Base-by-base conservation (phyloP, 2,888 invertebrate species). In the Serripes groenlandicus region DNA sequence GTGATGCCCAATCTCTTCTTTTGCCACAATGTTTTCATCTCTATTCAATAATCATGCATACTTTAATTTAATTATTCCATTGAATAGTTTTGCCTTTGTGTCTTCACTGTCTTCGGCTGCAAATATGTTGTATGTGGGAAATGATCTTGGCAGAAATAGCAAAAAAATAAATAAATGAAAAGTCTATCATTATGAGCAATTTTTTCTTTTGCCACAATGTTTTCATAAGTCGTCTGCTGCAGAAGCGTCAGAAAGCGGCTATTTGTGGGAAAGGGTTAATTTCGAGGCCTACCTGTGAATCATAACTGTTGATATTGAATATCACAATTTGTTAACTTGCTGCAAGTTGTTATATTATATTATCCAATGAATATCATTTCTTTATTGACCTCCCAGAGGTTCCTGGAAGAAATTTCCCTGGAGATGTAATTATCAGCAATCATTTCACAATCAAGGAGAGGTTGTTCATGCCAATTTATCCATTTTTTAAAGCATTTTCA, bases 381-480 rank as follows among this genome's bases (percentile, higher is more conserved):
- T 56, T 56, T 15, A 66, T 42, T 66, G 26, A 23, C 66, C 66
- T 66, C 42, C 42, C 26, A 42, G 35, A 66, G 42, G 37, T 64
- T 35, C 42, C 42, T 66, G 2, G 4, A 32, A 58, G 34, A 56
- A 58, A 71, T 56, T 71, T 58, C 71, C 35, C 58, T 21, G 21
- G 54, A 56, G 56, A 71, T n/a, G 18, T 71, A 56, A 56, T 71
- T 71, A 71, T 71, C 26, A 42, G 34, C 66, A 42, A 66, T 66
- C 66, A 66, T 56, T 58, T 71, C 70, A 30, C 54, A 28, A 70
- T 54, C 49, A 70, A 23, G n/a, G 26, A 28, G 71, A 34, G 32
- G 54, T 21, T 54, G 54, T 70, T 54, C 70, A 70, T 54, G 32
- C 30, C 70, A 71, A 18, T 56, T 56, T 71, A 71, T 71, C 71